A percentile compares a stretch with the other conserved stretches of the same genome.
These are phyloP conservation scores for Mallotus villosus DNA, from an alignment of 2,797 vertebrate species.

Conservation along the genomic window DNA sequence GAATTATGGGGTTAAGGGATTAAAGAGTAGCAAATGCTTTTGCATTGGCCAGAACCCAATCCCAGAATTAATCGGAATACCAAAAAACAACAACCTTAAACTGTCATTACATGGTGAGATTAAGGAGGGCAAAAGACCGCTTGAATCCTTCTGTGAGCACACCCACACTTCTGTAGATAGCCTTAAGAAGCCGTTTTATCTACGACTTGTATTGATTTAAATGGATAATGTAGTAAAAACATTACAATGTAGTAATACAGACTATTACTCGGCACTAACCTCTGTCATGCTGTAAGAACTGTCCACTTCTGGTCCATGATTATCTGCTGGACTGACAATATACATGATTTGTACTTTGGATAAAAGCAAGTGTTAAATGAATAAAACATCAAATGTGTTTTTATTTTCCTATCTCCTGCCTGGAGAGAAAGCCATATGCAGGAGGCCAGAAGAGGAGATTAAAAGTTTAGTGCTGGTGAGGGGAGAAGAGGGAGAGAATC, in stretches of 20 bases:
- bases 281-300: too few relatives aligned
- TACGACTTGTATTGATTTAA: neutral
- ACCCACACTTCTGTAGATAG: conserved; percentile 13
- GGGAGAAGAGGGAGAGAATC: neutral
- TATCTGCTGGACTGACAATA: too few relatives aligned
- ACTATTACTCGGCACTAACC: too few relatives aligned
- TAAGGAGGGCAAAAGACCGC: conserved; percentile 70
- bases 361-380: too few relatives aligned
- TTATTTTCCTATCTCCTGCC: neutral
- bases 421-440: conserved; percentile 6
- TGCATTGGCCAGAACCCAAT: conserved; percentile 84
- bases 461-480: neutral
- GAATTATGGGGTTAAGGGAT: conserved; percentile 87
- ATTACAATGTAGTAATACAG: too few relatives aligned
- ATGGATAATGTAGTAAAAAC: too few relatives aligned
- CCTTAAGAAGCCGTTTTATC: neutral
- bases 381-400: neutral
- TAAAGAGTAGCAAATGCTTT: conserved; percentile 82
- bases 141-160: conserved; percentile 61
- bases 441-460: neutral
- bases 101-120: conserved; percentile 84
- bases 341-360: too few relatives aligned
- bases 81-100: conserved; percentile 68
- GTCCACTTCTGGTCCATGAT: too few relatives aligned
- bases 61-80: conserved; percentile 88